A percentile compares a stretch with the other conserved stretches of the same genome.
Conservation (phyloP, 2,797 vertebrate species). For the Hybognathus amarus region DNA sequence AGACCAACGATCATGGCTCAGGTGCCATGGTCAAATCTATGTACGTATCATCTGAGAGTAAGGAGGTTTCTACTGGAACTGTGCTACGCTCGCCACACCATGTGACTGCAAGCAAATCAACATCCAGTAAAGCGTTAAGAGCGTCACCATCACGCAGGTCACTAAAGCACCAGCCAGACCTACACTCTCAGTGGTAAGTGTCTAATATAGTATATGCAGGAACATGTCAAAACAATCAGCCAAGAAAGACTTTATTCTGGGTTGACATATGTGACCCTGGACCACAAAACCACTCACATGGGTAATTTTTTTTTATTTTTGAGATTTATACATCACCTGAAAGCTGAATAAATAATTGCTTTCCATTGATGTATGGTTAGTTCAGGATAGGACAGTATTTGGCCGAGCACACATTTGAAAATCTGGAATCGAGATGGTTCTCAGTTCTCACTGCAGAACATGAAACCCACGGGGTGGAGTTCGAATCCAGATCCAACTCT, state of each 20-base stretch:
- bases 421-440: too few species aligned
- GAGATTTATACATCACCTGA: too few species aligned
- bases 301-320: too few species aligned
- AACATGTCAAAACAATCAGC: neutral
- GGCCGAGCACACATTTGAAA: too few species aligned
- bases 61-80: constrained; percentile 88
- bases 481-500: too few species aligned
- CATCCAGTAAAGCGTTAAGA: constrained; percentile 93
- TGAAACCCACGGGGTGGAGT: too few species aligned
- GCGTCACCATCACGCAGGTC: constrained; percentile 91
- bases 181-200: constrained; percentile 86
- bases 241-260: neutral
- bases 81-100: constrained; percentile 91
- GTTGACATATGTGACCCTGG: too few species aligned
- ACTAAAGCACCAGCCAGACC: constrained; percentile 83
- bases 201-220: neutral
- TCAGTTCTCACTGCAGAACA: too few species aligned
- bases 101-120: constrained; percentile 77
- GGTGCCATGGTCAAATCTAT: constrained; percentile 86
- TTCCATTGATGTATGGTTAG: too few species aligned
- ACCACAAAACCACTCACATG: too few species aligned
- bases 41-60: constrained; percentile 79
- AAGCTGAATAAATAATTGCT: too few species aligned
- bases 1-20: constrained; percentile 71
- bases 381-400: too few species aligned